phyloP scores from a whole-genome alignment of 37 sponge, comb jelly and placozoan genomes.

The Amphimedon queenslandica region DNA sequence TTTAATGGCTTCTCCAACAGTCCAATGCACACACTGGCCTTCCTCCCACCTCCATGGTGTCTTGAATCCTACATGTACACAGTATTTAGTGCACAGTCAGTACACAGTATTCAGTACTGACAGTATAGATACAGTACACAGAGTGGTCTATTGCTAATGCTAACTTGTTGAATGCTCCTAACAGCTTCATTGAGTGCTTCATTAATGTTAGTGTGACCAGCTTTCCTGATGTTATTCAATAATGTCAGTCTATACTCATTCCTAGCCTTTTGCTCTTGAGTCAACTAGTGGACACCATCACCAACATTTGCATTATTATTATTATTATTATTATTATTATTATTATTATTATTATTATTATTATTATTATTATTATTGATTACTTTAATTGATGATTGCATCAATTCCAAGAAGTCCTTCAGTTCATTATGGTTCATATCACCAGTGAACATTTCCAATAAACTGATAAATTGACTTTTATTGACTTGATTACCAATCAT shows the following conservation, averaged over 20 bases:
- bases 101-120: slow-evolving; percentile 25
- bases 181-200: slow-evolving; percentile 32
- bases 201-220: slow-evolving; percentile 34
- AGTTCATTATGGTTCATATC: slow-evolving; percentile 14
- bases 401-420: slow-evolving; percentile 47
- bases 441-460: slow-evolving; percentile 29
- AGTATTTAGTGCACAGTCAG: neutral
- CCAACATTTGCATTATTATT: too few species aligned
- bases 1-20: slow-evolving; percentile 13
- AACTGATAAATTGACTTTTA: slow-evolving; percentile 24
- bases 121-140: too few species aligned
- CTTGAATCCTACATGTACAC: slow-evolving; percentile 41
- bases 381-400: slow-evolving; percentile 38
- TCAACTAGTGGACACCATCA: too few species aligned
- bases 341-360: too few species aligned
- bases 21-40: slow-evolving; percentile 33
- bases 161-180: slow-evolving; percentile 21
- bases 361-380: neutral
- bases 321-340: too few species aligned
- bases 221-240: slow-evolving; percentile 22
- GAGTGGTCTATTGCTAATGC: too few species aligned
- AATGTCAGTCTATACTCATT: slow-evolving; percentile 29
- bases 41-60: slow-evolving; percentile 37
- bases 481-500: slow-evolving; percentile 10
- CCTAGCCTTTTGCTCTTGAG: neutral